Evolutionary conservation across 2,113 vertebrate genomes (phyloP).

Genomic region (Tragelaphus imberbis): DNA sequence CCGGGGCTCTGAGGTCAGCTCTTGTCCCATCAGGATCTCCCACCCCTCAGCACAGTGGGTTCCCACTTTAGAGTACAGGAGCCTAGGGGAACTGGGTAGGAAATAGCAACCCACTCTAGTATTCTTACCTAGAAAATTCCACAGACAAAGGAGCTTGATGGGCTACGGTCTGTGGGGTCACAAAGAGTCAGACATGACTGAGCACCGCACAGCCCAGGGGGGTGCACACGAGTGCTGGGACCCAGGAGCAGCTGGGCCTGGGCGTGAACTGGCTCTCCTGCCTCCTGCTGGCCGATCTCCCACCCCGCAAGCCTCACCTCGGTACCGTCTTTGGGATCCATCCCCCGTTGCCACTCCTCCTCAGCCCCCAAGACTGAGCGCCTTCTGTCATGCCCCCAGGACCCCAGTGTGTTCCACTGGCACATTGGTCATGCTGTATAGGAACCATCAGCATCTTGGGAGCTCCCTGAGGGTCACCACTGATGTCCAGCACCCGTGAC

Average conservation of each 20-base stretch:
- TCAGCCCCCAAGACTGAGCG: background rate
- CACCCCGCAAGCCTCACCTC: background rate
- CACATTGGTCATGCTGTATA: background rate
- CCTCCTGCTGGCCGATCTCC: background rate
- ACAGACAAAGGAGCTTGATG: background rate
- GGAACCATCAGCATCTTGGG: background rate
- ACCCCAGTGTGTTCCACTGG: background rate
- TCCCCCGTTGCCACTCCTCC: background rate
- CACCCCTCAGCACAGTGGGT: accelerated
- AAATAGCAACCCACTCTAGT: background rate
- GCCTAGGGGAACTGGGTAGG: background rate
- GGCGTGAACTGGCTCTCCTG: background rate
- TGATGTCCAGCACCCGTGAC: background rate
- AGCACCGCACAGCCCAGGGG: background rate
- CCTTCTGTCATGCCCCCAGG: background rate
- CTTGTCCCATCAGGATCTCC: background rate
- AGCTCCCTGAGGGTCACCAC: background rate
- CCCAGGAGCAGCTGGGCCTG: background rate
- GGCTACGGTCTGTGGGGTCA: background rate
- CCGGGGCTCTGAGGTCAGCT: background rate
- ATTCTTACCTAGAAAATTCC: background rate
- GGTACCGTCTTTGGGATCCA: too few relatives aligned
- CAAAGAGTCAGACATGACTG: background rate
- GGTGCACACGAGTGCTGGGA: accelerated
- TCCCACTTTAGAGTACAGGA: background rate